These are phyloP conservation scores for Drosophila ironensis DNA, from an alignment of 1,140 invertebrate species.

Conservation along the genomic window DNA sequence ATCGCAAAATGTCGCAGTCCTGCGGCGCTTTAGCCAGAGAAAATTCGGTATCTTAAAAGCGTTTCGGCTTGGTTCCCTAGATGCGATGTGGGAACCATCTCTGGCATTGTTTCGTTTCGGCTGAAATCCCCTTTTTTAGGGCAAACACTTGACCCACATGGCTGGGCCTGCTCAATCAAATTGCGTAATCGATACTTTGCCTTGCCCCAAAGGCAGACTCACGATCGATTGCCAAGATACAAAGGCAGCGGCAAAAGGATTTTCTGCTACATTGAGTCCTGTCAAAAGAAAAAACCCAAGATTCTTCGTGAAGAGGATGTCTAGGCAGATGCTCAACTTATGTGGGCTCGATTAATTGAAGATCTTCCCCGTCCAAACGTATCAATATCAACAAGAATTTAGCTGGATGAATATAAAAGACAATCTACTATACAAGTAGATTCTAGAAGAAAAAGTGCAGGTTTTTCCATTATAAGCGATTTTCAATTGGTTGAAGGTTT, in stretches of 20 bases:
- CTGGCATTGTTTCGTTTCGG: constrained; percentile 1
- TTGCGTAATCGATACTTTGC: constrained; percentile 61
- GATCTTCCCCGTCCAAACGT: constrained; percentile 9
- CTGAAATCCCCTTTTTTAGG: neutral
- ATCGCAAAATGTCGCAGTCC: constrained; percentile 21
- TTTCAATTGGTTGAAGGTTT: too few species aligned
- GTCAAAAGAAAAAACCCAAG: constrained; percentile 23
- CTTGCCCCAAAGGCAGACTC: constrained; percentile 22
- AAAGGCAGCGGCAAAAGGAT: constrained; percentile 22
- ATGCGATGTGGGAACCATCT: neutral
- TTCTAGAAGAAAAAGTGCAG: too few species aligned
- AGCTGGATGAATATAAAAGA: too few species aligned
- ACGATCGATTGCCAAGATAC: constrained; percentile 23
- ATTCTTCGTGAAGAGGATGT: constrained; percentile 34
- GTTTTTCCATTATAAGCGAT: too few species aligned
- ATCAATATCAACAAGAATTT: constrained; percentile 36
- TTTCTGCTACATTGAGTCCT: constrained; percentile 66
- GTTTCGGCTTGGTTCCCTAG: neutral
- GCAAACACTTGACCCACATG: constrained; percentile 66
- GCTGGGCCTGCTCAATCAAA: constrained; percentile 21
- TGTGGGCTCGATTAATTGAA: constrained; percentile 55
- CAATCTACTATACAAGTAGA: too few species aligned
- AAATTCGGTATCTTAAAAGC: constrained; percentile 43
- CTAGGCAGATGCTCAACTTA: constrained; percentile 48
- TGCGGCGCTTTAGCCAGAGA: constrained; percentile 46